phyloP scores from a whole-genome alignment of 1,140 invertebrate species.

The Drosophila bifasciata region DNA sequence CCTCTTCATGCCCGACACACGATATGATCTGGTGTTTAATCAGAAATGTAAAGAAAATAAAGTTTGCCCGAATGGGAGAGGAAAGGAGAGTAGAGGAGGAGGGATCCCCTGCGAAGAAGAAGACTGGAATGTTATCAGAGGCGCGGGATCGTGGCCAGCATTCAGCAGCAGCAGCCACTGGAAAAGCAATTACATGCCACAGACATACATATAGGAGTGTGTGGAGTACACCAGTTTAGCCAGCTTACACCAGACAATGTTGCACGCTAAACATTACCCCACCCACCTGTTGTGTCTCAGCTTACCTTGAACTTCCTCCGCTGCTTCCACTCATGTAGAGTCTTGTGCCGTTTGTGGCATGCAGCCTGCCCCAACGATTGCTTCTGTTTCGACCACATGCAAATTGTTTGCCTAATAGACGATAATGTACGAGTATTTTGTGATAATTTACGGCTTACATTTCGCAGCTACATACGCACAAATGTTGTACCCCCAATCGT shows the following conservation, averaged over 20 bases:
- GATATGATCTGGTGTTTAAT: slow-evolving; percentile 67
- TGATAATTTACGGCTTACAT: slow-evolving; percentile 63
- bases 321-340: too few relatives aligned
- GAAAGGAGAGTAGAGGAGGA: slow-evolving; percentile 4
- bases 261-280: neutral
- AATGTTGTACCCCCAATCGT: slow-evolving; percentile 57
- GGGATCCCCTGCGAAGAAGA: slow-evolving; percentile 8
- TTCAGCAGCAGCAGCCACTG: slow-evolving; percentile 35
- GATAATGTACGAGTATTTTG: slow-evolving; percentile 53
- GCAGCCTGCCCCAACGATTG: slow-evolving; percentile 12
- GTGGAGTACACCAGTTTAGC: slow-evolving; percentile 4
- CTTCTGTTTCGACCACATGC: slow-evolving; percentile 44
- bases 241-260: slow-evolving; percentile 43
- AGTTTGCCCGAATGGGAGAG: slow-evolving; percentile 15
- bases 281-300: slow-evolving; percentile 24
- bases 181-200: slow-evolving; percentile 66
- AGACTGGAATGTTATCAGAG: slow-evolving; percentile 70
- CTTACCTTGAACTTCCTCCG: slow-evolving; percentile 75
- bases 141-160: slow-evolving; percentile 41
- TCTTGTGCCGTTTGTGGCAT: too few relatives aligned
- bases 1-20: slow-evolving; percentile 46
- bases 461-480: slow-evolving; percentile 22
- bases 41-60: slow-evolving; percentile 72
- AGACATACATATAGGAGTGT: slow-evolving; percentile 8
- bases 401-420: slow-evolving; percentile 67